Percentiles rank a stretch among this genome's conserved stretches.
phyloP scores from a whole-genome alignment of 2,113 vertebrate species.

The Aphyosemion australe region DNA sequence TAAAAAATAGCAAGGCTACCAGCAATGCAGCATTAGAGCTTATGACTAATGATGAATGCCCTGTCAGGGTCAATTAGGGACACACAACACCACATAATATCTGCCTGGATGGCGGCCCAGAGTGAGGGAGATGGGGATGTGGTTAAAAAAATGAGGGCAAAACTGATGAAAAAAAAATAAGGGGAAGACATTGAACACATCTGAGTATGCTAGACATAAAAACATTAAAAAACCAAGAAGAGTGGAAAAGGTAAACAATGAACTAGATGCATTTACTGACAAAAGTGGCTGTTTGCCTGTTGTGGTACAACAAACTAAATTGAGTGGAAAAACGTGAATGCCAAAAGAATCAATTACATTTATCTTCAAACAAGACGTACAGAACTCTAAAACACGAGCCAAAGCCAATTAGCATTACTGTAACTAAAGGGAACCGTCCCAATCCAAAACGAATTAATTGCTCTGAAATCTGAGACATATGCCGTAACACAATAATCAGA shows the following conservation, averaged over 20 bases:
- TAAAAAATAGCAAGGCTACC: slow-evolving; percentile 33
- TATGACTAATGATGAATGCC: slow-evolving; percentile 80
- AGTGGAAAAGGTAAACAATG: not conserved
- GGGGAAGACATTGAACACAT: not conserved
- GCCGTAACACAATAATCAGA: too few relatives aligned
- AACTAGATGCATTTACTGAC: not conserved
- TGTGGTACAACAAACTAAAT: slow-evolving; percentile 9
- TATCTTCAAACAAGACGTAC: slow-evolving; percentile 16
- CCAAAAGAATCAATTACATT: slow-evolving; percentile 10
- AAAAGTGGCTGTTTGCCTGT: not conserved
- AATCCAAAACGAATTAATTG: slow-evolving; percentile 21
- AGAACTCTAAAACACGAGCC: slow-evolving; percentile 11
- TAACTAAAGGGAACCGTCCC: slow-evolving; percentile 26
- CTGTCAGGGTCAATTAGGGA: slow-evolving; percentile 77
- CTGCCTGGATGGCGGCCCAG: slow-evolving; percentile 66
- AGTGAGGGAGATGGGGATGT: not conserved
- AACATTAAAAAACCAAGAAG: not conserved
- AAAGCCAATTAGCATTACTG: slow-evolving; percentile 36
- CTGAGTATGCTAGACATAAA: not conserved
- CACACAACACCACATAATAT: slow-evolving; percentile 55
- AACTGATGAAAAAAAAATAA: not conserved
- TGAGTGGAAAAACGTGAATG: slow-evolving; percentile 2
- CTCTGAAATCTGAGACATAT: slow-evolving; percentile 6
- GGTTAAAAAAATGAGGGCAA: slow-evolving; percentile 4
- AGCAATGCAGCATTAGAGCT: slow-evolving; percentile 49